These are phyloP conservation scores for Hydropsyche betteni DNA, from an alignment of 2,888 invertebrate species.

Conservation along the genomic window DNA sequence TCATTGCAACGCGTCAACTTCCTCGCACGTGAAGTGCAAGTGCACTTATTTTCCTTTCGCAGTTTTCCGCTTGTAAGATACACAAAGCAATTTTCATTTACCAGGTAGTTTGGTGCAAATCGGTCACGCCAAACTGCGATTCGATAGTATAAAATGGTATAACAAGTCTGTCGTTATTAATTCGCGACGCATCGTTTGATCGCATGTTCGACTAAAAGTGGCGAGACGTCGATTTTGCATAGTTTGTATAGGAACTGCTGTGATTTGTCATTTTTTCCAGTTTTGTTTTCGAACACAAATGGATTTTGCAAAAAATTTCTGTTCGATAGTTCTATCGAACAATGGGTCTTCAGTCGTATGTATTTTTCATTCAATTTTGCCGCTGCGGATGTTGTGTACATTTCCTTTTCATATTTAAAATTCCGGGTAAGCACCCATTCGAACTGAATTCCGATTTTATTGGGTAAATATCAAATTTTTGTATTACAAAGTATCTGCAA, in stretches of 20 bases:
- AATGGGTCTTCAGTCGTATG: background rate
- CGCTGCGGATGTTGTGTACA: background rate
- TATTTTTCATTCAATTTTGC: background rate
- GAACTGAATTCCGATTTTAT: too few relatives aligned
- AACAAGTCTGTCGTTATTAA: background rate
- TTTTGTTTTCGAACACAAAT: background rate
- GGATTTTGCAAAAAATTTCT: background rate
- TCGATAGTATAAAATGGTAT: too few relatives aligned
- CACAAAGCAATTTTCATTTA: background rate
- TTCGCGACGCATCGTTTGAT: constrained; percentile 22
- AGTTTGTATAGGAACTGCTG: background rate
- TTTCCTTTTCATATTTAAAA: constrained; percentile 3
- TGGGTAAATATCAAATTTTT: too few relatives aligned
- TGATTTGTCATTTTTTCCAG: background rate
- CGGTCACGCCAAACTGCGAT: constrained; percentile 8
- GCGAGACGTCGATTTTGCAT: background rate
- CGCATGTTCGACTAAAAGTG: constrained; percentile 4
- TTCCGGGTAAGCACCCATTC: background rate
- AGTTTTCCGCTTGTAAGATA: background rate
- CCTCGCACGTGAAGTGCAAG: constrained; percentile 22
- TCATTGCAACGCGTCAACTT: background rate
- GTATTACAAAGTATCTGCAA: too few relatives aligned
- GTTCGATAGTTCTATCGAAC: background rate
- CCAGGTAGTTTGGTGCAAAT: background rate
- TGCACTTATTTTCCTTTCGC: constrained; percentile 3